Evolutionary conservation across 1,140 invertebrate species (phyloP).

Genomic region (Drosophila tropicalis): DNA sequence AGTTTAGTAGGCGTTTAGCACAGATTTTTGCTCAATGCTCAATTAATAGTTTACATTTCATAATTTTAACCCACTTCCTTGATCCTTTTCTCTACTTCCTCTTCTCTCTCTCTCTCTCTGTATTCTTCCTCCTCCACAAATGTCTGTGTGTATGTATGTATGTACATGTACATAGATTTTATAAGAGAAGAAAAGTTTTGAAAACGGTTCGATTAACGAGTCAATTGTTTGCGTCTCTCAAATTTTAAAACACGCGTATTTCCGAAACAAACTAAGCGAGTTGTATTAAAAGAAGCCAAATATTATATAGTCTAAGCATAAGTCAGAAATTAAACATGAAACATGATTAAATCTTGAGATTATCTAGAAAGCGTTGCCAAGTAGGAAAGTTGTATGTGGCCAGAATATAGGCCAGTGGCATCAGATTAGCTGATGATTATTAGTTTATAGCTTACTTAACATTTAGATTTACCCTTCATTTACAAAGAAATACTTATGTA

Average conservation of each 20-base stretch:
- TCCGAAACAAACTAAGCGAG: constrained; percentile 46
- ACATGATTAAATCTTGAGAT: constrained; percentile 62
- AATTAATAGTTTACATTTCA: constrained; percentile 45
- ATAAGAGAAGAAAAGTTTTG: constrained; percentile 40
- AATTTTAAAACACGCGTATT: constrained; percentile 57
- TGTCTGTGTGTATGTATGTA: not conserved
- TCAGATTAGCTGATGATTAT: constrained; percentile 55
- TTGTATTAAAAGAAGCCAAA: constrained; percentile 77
- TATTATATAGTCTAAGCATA: constrained; percentile 72
- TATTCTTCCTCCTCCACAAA: constrained; percentile 5
- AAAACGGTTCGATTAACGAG: constrained; percentile 64
- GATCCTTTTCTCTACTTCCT: constrained; percentile 9
- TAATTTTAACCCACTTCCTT: not conserved
- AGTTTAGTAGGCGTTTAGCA: constrained; percentile 64
- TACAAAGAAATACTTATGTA: constrained; percentile 16
- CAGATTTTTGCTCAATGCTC: constrained; percentile 70
- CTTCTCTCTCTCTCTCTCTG: constrained; percentile 48
- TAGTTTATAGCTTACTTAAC: constrained; percentile 54
- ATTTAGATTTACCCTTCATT: constrained; percentile 42
- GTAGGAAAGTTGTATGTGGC: constrained; percentile 48
- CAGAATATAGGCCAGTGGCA: constrained; percentile 48
- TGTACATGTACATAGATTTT: constrained; percentile 66
- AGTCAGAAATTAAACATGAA: constrained; percentile 56
- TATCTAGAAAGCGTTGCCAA: constrained; percentile 70
- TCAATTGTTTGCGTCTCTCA: constrained; percentile 71